Conservation (phyloP, 1,140 invertebrate species). For the Trachelipus rathkii region DNA sequence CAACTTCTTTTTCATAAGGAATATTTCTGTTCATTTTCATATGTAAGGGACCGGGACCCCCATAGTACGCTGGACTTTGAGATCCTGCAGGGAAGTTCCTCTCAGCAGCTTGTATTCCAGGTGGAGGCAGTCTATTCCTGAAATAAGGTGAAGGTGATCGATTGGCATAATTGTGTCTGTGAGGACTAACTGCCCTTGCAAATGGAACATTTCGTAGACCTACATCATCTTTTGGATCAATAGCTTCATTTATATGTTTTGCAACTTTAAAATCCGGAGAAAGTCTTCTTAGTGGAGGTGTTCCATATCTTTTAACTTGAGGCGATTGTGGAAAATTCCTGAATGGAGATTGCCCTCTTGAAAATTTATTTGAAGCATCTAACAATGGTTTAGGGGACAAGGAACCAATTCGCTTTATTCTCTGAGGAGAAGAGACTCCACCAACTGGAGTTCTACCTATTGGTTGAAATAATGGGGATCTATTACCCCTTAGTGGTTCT, state of each 20-base stretch:
- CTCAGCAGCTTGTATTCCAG: not conserved
- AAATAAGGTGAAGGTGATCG: not conserved
- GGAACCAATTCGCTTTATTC: not conserved
- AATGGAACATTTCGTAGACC: not conserved
- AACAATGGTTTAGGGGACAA: not conserved
- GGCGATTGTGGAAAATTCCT: not conserved
- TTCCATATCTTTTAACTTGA: slow-evolving; percentile 5
- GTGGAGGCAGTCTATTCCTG: not conserved
- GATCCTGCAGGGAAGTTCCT: not conserved
- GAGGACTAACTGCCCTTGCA: not conserved
- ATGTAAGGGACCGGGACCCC: not conserved
- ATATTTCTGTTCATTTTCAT: not conserved
- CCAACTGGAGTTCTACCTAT: not conserved
- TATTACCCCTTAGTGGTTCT: not conserved
- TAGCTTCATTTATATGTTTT: not conserved
- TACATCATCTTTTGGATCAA: not conserved
- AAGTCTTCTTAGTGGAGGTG: not conserved
- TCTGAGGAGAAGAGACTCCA: not conserved
- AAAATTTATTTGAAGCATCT: not conserved
- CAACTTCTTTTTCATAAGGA: not conserved
- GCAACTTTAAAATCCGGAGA: not conserved
- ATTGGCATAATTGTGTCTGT: not conserved
- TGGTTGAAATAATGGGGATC: not conserved
- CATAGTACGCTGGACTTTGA: not conserved
- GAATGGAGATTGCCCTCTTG: not conserved